Conservation (phyloP, 2,797 vertebrate species). For the Neosilurus mollespiculum region DNA sequence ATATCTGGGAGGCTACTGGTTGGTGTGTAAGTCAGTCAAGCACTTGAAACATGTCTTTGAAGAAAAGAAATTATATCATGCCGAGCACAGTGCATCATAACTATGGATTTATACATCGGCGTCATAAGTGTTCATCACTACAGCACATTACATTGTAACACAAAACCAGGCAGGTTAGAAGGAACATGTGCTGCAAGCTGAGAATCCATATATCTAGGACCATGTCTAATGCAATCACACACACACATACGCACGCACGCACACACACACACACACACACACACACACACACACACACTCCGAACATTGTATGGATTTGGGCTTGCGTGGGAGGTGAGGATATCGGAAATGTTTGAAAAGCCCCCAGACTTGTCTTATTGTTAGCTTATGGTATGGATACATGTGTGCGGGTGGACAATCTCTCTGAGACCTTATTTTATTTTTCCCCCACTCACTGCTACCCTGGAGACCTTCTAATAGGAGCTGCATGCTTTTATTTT, state of each 20-base stretch:
- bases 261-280: not conserved
- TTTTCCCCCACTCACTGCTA: conserved; percentile 45
- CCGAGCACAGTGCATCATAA: not conserved
- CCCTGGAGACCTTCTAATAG: conserved; percentile 44
- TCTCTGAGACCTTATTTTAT: conserved; percentile 53
- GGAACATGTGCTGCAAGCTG: conserved; percentile 19
- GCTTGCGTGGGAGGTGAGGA: conserved; percentile 50
- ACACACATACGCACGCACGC: not conserved
- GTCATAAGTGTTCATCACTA: not conserved
- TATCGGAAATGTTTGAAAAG: conserved; percentile 40
- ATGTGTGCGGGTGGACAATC: conserved; percentile 63
- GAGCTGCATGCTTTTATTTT: conserved; percentile 44
- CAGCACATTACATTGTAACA: conserved; percentile 26
- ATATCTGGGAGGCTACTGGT: not conserved
- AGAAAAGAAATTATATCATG: not conserved
- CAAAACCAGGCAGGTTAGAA: conserved; percentile 32
- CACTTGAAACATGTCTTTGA: not conserved
- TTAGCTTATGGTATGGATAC: conserved; percentile 54
- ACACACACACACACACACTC: not conserved
- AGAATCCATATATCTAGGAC: conserved; percentile 8
- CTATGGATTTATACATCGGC: not conserved
- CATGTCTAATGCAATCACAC: not conserved
- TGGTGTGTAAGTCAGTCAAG: not conserved
- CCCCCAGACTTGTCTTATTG: conserved; percentile 38
- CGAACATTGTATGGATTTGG: conserved; percentile 30